Evolutionary conservation across 2,888 invertebrate species (phyloP).

Genomic region (Dysmachus trigonus): DNA sequence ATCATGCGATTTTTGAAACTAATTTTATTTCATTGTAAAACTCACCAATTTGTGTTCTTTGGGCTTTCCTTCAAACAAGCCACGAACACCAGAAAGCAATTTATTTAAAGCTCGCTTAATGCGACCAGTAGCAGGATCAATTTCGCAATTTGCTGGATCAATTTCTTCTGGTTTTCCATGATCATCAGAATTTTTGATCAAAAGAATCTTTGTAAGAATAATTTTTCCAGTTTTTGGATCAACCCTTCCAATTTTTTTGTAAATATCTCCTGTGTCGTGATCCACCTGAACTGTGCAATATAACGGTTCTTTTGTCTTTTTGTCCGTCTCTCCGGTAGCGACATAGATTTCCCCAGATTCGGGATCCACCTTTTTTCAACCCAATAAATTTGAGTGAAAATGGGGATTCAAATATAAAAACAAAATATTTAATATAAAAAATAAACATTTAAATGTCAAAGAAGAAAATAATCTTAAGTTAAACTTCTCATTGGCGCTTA

Average conservation of each 20-base stretch:
- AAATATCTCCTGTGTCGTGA: constrained; percentile 76
- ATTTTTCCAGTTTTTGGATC: constrained; percentile 77
- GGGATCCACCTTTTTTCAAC: constrained; percentile 68
- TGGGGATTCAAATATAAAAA: background rate
- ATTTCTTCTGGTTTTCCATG: constrained; percentile 77
- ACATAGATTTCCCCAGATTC: constrained; percentile 76
- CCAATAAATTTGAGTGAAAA: too few species aligned
- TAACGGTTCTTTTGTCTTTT: constrained; percentile 69
- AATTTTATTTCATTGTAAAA: background rate
- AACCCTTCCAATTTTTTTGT: constrained; percentile 77
- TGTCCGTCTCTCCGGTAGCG: constrained; percentile 74
- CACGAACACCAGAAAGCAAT: constrained; percentile 65
- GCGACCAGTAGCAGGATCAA: constrained; percentile 76
- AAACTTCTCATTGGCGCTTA: too few species aligned
- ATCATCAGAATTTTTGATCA: constrained; percentile 76
- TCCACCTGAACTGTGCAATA: constrained; percentile 78
- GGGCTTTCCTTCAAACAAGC: background rate
- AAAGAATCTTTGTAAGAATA: constrained; percentile 73
- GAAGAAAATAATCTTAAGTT: too few species aligned
- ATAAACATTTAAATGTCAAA: too few species aligned
- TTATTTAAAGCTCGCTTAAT: constrained; percentile 77
- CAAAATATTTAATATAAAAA: background rate
- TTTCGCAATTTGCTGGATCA: constrained; percentile 77
- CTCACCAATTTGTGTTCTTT: background rate
- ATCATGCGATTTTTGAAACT: too few species aligned